Percentiles rank a stretch among this genome's conserved stretches.
These are phyloP conservation scores for Lottia scabra DNA, from an alignment of 2,888 invertebrate genomes.

Conservation along the genomic window DNA sequence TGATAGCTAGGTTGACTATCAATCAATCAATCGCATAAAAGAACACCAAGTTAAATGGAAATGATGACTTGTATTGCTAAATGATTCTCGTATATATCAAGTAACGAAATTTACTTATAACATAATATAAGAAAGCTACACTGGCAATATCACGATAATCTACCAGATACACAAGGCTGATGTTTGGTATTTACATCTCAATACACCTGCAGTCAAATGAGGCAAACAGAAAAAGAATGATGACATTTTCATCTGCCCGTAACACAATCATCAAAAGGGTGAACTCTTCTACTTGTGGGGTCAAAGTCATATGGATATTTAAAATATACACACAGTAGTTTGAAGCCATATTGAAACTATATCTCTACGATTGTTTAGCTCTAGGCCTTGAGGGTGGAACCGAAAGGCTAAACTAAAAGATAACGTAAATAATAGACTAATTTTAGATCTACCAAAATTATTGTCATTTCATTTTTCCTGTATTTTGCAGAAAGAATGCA, in stretches of 20 bases:
- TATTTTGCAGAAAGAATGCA: no score
- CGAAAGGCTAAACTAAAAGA: not conserved
- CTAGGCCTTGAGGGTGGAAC: not conserved
- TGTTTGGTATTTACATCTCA: not conserved
- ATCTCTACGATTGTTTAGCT: not conserved
- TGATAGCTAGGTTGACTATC: no score
- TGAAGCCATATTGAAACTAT: conserved; percentile 1
- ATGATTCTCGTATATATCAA: no score
- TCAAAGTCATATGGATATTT: conserved; percentile 4
- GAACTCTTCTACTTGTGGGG: conserved; percentile 4
- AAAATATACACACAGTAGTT: not conserved
- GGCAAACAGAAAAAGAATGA: conserved; percentile 2
- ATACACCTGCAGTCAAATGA: conserved; percentile 6
- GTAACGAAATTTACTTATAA: no score
- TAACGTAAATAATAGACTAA: not conserved
- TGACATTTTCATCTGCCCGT: conserved; percentile 6
- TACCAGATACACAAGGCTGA: not conserved
- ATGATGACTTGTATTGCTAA: no score
- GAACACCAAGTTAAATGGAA: no score
- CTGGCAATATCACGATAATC: no score
- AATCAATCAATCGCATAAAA: no score
- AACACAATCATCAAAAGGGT: conserved; percentile 5
- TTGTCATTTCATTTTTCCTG: no score
- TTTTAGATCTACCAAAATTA: no score
- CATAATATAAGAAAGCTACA: no score